Base-by-base conservation (phyloP, 2,888 invertebrate genomes). In the Plagiodera versicolora region DNA sequence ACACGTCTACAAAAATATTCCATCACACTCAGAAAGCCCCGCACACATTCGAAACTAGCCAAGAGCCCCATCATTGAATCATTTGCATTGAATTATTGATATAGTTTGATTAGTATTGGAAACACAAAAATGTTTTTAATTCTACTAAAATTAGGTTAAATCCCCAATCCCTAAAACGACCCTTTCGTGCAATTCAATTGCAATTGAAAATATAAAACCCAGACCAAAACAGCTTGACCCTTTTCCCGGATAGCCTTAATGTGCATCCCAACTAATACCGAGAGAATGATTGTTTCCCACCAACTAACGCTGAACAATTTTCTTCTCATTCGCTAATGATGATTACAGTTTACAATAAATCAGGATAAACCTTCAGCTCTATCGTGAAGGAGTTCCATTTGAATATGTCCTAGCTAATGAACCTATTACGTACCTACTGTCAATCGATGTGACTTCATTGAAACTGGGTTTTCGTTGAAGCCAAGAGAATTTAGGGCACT, bases 321-420 rank as follows among this genome's bases (percentile, higher is more conserved):
- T 32, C 52, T 52, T 52, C 30, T 52, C 52, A 32, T 32, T 52
- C 17, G 16, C 32, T 17, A 11, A 14, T 52, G 24, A 16, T 32
- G 32, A 52, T 52, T 52, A 17, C 32, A 32, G 52, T 35, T 30
- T 17, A 14, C 52, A 6, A 52, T 52, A 52, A 52, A 52, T 52
- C 32, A 52, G 52, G 52, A 24, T 52, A 2, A 14, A 39, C 14
- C 39, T 1, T 39, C 14, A n/a, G 39, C n/a, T 14, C 39, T 39
- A 10, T 14, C 39, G 39, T 39, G 14, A 39, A 14, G 11, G 14
- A 11, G 39, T 14, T 14, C 14, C 39, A 39, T 39, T 39, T 39
- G 39, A 39, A 39, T 39, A n/a, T 39, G 39, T 39, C 39, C 39
- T 2, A 14, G 14, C n/a, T 39, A 39, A 39, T 39, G 39, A 14